Evolutionary conservation across 2,888 invertebrate genomes (phyloP), one percentile per base, ranked within the genome.

Genomic region (Leucoma salicis): DNA sequence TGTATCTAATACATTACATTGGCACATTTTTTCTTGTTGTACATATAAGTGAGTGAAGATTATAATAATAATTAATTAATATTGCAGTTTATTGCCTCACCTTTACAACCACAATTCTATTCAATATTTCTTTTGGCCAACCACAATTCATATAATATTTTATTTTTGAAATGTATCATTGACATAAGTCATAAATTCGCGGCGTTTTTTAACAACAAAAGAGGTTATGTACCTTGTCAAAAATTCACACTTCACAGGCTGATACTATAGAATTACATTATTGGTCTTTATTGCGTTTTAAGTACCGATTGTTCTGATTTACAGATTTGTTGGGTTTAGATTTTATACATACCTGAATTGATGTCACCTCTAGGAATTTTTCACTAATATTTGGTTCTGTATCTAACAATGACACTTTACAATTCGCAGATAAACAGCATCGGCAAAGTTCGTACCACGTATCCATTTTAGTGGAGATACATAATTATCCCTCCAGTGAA

Each of bases 391-490:
- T 80, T 55, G 77, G 69, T 49, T 74, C 71, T 32, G 61, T 68
- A 57, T 83, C 82, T 52, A 83, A 66, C 54, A 90, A 65, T 63
- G 86, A 83, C 71, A 89, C 80, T 60, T 80, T 70, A 8, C 80
- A 71, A 63, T 84, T 74, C 45, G 85, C 78, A 55, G 84, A 77
- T 46, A 90, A 69, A 66, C 90, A 90, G 65, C 87, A 84, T 33
- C 90, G 83, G 66, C 90, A 90, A 48, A 89, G 75, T 66, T 83
- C 77, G 40, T 78, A 71, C 87, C 86, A 89, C 73, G 74, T 70
- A 64, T 86, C 86, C 88, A 89, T 89, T 70, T 82, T 72, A 74
- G 57, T 66, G 63, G 57, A 63, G 64, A 72, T 62, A 67, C 79
- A 76, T 74, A 66, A 66, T 78, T 73, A 74, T 63, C 52, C 62